A percentile compares a stretch with the other conserved stretches of the same genome.
phyloP scores from a whole-genome alignment of 2,113 vertebrate species.

The Calonectris borealis region DNA sequence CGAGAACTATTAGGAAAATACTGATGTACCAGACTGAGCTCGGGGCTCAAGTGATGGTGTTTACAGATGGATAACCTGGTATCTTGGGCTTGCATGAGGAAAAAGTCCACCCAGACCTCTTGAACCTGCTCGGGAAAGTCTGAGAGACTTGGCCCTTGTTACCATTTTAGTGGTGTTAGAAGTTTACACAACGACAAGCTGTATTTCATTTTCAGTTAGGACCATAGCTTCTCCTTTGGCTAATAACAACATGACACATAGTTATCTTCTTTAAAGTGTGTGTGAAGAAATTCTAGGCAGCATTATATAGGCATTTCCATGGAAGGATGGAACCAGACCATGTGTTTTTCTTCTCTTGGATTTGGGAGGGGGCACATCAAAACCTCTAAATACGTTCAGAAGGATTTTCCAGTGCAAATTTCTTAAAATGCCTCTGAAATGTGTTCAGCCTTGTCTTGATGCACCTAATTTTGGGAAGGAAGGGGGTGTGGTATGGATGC shows the following conservation, averaged over 20 bases:
- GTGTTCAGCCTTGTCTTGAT: background rate
- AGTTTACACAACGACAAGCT: background rate
- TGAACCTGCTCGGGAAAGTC: background rate
- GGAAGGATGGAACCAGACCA: background rate
- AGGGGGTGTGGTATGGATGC: background rate
- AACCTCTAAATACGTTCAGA: background rate
- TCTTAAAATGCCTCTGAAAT: background rate
- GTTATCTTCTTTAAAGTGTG: background rate
- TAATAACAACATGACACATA: background rate
- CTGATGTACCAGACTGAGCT: background rate
- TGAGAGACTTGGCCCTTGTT: background rate
- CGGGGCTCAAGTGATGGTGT: background rate
- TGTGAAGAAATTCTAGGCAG: background rate
- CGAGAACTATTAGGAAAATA: background rate
- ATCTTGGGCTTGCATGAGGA: background rate
- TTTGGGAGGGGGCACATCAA: background rate
- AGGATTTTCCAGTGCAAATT: background rate
- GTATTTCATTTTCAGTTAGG: background rate
- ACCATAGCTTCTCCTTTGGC: background rate
- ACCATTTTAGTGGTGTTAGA: background rate
- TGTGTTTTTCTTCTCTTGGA: background rate
- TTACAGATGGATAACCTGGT: background rate
- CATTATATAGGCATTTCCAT: background rate
- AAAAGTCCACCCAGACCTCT: background rate
- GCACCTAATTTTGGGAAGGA: background rate